Percentiles rank a stretch among this genome's conserved stretches.
Evolutionary conservation across 1,140 invertebrate species (phyloP).

Genomic region (Meloidogyne exigua): DNA sequence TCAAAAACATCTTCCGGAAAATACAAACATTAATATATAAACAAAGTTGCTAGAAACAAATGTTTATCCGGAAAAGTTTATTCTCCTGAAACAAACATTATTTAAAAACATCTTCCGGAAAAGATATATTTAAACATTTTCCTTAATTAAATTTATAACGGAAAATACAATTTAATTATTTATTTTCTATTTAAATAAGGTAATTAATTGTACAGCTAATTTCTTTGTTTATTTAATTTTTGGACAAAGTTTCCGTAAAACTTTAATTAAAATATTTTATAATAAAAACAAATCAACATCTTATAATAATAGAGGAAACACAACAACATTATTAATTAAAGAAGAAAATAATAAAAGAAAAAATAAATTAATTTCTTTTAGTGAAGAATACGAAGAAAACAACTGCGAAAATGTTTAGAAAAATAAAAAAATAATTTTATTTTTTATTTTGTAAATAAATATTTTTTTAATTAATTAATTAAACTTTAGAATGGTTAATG

Average conservation of each 20-base stretch:
- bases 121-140: too few relatives aligned
- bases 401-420: not conserved
- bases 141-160: too few relatives aligned
- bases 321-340: not conserved
- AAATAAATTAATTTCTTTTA: not conserved
- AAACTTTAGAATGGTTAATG: too few relatives aligned
- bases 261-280: conserved; percentile 43
- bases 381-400: not conserved
- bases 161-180: too few relatives aligned
- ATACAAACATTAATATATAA: too few relatives aligned
- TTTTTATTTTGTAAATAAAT: too few relatives aligned
- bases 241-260: conserved; percentile 54
- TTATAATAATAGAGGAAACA: not conserved
- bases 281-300: conserved; percentile 7
- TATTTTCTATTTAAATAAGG: not conserved
- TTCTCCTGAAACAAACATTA: too few relatives aligned
- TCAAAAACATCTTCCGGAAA: too few relatives aligned
- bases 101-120: too few relatives aligned
- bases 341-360: not conserved
- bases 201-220: conserved; percentile 62
- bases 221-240: conserved; percentile 63
- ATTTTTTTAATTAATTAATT: too few relatives aligned
- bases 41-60: not conserved
- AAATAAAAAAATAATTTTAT: too few relatives aligned
- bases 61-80: too few relatives aligned